Percentiles rank a stretch among this genome's conserved stretches.
Conservation (phyloP, 2,888 invertebrate genomes). For the Microchrysa polita region DNA sequence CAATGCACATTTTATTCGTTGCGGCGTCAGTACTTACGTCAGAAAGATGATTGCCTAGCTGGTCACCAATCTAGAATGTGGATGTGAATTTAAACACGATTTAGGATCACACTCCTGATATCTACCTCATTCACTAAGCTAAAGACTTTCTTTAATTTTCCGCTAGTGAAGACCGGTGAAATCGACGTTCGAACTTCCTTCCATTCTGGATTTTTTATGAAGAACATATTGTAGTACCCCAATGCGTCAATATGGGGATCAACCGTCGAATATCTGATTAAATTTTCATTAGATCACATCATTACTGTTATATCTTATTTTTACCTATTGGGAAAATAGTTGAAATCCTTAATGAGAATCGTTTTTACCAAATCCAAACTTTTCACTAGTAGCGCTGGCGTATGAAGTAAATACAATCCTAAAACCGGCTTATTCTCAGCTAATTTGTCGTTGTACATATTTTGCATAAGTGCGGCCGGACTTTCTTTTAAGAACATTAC, state of each 20-base stretch:
- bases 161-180: constrained; percentile 65
- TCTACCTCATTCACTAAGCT: constrained; percentile 58
- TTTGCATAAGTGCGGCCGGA: constrained; percentile 59
- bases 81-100: not conserved
- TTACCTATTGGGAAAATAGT: constrained; percentile 61
- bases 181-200: constrained; percentile 63
- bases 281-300: not conserved
- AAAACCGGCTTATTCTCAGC: constrained; percentile 57
- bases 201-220: constrained; percentile 64
- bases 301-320: constrained; percentile 52
- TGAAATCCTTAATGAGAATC: constrained; percentile 65
- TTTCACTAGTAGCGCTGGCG: constrained; percentile 64
- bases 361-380: constrained; percentile 65
- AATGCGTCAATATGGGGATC: constrained; percentile 61
- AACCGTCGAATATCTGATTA: constrained; percentile 53
- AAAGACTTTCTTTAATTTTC: constrained; percentile 63
- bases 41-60: constrained; percentile 37
- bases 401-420: constrained; percentile 64
- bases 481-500: constrained; percentile 57
- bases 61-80: constrained; percentile 36
- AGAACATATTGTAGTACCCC: constrained; percentile 63
- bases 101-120: no score
- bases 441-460: constrained; percentile 59
- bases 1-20: constrained; percentile 50
- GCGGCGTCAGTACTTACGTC: not conserved